Evolutionary conservation across 1,140 invertebrate species (phyloP).

Genomic region (Drosophila prosaltans): DNA sequence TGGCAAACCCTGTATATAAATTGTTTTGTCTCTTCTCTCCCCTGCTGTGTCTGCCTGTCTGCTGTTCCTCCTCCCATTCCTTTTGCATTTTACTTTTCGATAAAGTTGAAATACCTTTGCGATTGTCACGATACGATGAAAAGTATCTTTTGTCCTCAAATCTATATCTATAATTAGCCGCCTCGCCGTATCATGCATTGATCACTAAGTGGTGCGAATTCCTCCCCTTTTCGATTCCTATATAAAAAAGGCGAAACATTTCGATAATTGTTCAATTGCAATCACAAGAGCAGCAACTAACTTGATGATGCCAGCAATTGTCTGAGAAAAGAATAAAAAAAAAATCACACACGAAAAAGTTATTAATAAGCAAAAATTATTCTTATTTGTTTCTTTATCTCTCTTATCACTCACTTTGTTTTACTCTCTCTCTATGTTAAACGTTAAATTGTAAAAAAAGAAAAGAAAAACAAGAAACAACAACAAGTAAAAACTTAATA

Average conservation of each 20-base stretch:
- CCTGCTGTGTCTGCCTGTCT: neutral
- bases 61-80: neutral
- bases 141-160: slow-evolving; percentile 4
- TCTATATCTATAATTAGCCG: slow-evolving; percentile 33
- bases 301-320: slow-evolving; percentile 64
- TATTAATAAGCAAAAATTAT: slow-evolving; percentile 28
- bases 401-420: neutral
- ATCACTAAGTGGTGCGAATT: neutral
- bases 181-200: neutral
- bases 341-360: slow-evolving; percentile 52
- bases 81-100: neutral
- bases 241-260: slow-evolving; percentile 50
- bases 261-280: slow-evolving; percentile 51
- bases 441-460: slow-evolving; percentile 52
- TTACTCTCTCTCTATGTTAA: slow-evolving; percentile 52
- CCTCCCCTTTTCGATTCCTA: slow-evolving; percentile 23
- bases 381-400: slow-evolving; percentile 21
- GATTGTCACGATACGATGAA: neutral
- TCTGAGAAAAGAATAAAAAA: slow-evolving; percentile 27
- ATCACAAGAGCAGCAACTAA: slow-evolving; percentile 37
- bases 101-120: neutral
- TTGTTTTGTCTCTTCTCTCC: neutral
- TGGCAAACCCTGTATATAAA: neutral
- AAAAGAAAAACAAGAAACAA: slow-evolving; percentile 4
- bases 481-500: slow-evolving; percentile 35